Percentiles rank a stretch among this genome's conserved stretches.
phyloP scores from a whole-genome alignment of 2,113 vertebrate genomes.

The Catharus minimus region DNA sequence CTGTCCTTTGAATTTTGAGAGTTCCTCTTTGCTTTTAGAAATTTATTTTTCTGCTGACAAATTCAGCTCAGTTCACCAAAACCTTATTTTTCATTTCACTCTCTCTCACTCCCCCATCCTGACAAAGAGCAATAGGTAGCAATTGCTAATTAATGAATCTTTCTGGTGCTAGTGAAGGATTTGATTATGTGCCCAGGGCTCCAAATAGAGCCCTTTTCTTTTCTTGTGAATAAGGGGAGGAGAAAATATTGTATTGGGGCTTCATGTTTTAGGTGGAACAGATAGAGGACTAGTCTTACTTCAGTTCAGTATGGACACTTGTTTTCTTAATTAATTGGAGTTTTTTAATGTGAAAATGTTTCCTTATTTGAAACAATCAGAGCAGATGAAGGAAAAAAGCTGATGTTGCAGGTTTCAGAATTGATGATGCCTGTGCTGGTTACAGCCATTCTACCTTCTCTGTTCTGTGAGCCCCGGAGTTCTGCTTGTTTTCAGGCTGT shows the following conservation, averaged over 20 bases:
- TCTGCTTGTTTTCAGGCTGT: neutral
- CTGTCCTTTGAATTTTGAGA: neutral
- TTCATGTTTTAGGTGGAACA: neutral
- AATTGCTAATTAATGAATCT: neutral
- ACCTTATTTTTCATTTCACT: neutral
- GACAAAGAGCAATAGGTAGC: neutral
- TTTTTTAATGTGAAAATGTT: neutral
- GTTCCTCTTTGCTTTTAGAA: neutral
- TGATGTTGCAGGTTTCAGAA: neutral
- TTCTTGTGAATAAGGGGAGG: neutral
- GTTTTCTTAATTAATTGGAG: neutral
- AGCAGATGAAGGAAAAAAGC: neutral
- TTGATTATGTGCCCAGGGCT: neutral
- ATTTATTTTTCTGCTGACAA: neutral
- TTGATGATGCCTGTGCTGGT: neutral
- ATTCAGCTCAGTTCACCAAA: neutral
- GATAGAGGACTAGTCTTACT: neutral
- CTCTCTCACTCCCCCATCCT: neutral
- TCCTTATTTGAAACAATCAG: neutral
- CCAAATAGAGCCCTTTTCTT: neutral
- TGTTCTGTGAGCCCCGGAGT: neutral
- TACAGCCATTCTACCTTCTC: rapidly evolving
- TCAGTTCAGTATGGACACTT: neutral
- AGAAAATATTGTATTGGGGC: neutral
- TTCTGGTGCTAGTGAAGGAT: neutral